phyloP scores from a whole-genome alignment of 2,797 vertebrate species.

The Platyrinchus mystaceus region DNA sequence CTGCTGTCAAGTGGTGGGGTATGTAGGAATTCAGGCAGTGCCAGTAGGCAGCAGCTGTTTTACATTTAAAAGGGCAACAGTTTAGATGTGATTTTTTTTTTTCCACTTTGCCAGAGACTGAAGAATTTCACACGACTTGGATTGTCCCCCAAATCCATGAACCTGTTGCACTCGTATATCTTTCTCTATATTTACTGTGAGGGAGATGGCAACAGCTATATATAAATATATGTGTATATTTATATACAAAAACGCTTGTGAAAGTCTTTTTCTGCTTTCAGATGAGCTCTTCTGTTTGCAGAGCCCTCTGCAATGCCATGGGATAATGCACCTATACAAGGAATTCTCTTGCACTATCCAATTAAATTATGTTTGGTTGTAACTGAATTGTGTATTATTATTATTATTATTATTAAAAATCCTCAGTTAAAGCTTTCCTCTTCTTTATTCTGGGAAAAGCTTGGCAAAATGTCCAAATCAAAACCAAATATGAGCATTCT shows the following conservation, averaged over 20 bases:
- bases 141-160: neutral
- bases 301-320: neutral
- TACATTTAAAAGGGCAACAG: slow-evolving; percentile 12
- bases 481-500: neutral
- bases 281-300: neutral
- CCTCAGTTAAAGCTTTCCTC: neutral
- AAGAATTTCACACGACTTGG: slow-evolving; percentile 21
- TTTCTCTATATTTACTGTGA: slow-evolving; percentile 33
- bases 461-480: neutral
- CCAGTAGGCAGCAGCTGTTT: slow-evolving; percentile 47
- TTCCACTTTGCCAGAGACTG: slow-evolving; percentile 7
- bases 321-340: neutral
- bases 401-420: neutral
- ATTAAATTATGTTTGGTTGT: neutral
- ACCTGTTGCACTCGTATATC: slow-evolving; percentile 37
- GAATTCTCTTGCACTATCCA: neutral
- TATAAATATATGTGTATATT: neutral
- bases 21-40: neutral
- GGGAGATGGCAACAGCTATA: slow-evolving; percentile 14
- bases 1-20: slow-evolving; percentile 31
- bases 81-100: slow-evolving; percentile 29
- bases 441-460: neutral
- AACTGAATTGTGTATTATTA: neutral
- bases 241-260: neutral
- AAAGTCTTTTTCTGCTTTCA: neutral